phyloP scores from a whole-genome alignment of 1,140 invertebrate species.

The Bicyclus anynana region DNA sequence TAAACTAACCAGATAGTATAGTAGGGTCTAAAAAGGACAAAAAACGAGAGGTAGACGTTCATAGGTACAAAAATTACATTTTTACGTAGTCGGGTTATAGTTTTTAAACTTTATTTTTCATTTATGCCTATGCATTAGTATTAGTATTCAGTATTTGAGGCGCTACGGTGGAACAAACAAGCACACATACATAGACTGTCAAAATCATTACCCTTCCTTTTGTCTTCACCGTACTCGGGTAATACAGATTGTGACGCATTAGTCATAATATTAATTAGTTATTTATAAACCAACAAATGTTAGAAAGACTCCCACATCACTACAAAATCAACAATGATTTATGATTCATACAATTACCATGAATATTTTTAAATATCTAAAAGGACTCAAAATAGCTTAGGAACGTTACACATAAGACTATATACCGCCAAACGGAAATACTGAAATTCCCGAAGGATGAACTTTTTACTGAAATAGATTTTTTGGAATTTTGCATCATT shows the following conservation, averaged over 20 bases:
- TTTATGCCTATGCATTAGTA: too few species aligned
- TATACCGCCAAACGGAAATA: conserved; percentile 9
- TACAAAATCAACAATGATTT: neutral
- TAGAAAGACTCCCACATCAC: conserved; percentile 4
- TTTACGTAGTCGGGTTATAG: too few species aligned
- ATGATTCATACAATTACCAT: conserved; percentile 9
- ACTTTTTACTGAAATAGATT: neutral
- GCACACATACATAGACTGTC: too few species aligned
- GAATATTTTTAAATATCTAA: conserved; percentile 12
- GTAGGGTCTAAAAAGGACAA: too few species aligned
- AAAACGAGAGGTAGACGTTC: too few species aligned
- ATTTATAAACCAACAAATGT: neutral
- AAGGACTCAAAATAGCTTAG: conserved; percentile 4
- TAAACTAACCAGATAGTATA: too few species aligned
- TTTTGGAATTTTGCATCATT: neutral
- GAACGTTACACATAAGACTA: neutral
- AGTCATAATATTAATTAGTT: neutral
- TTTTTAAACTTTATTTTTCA: too few species aligned
- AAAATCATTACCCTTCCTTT: too few species aligned
- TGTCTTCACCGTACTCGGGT: too few species aligned
- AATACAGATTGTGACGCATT: neutral
- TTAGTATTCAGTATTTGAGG: too few species aligned
- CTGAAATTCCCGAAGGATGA: conserved; percentile 9
- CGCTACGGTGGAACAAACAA: too few species aligned
- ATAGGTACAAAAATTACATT: too few species aligned